A percentile compares a stretch with the other conserved stretches of the same genome.
These are phyloP conservation scores for Anser cygnoides DNA, from an alignment of 2,113 vertebrate species.

Conservation along the genomic window DNA sequence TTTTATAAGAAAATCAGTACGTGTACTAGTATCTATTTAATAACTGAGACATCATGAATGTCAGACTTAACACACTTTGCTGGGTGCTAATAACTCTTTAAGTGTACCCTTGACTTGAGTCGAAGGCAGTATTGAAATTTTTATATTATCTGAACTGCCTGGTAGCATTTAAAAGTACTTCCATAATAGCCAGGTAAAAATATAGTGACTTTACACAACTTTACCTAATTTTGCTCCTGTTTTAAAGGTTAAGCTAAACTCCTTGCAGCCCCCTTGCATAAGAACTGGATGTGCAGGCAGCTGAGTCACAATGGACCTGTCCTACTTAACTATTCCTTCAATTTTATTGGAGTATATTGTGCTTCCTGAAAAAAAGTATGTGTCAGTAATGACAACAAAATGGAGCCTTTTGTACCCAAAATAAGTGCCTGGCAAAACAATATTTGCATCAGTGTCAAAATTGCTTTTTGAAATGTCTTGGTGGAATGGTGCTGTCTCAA, in stretches of 20 bases:
- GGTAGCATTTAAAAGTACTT: constrained; percentile 76
- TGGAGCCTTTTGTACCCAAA: constrained; percentile 41
- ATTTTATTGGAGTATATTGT: constrained; percentile 19
- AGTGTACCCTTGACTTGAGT: constrained; percentile 77
- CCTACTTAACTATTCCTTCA: constrained; percentile 40
- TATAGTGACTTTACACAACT: constrained; percentile 72
- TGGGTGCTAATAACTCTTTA: constrained; percentile 80
- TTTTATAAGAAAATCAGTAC: constrained; percentile 82
- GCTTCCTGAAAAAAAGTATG: constrained; percentile 8
- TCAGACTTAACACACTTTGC: constrained; percentile 80
- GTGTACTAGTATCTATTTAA: constrained; percentile 79
- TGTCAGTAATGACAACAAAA: constrained; percentile 51
- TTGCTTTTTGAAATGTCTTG: constrained; percentile 31
- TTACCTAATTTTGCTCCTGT: constrained; percentile 61
- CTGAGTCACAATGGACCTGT: constrained; percentile 16
- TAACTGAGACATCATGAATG: constrained; percentile 81
- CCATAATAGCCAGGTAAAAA: constrained; percentile 67
- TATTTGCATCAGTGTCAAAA: constrained; percentile 50
- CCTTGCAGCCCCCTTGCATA: background rate
- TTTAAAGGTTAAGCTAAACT: constrained; percentile 59
- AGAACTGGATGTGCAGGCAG: constrained; percentile 5
- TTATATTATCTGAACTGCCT: constrained; percentile 76
- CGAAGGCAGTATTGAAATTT: constrained; percentile 77
- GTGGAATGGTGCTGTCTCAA: background rate
- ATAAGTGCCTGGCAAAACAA: constrained; percentile 5